These are phyloP conservation scores for Petromus typicus DNA, from an alignment of 2,113 vertebrate species.

Conservation along the genomic window DNA sequence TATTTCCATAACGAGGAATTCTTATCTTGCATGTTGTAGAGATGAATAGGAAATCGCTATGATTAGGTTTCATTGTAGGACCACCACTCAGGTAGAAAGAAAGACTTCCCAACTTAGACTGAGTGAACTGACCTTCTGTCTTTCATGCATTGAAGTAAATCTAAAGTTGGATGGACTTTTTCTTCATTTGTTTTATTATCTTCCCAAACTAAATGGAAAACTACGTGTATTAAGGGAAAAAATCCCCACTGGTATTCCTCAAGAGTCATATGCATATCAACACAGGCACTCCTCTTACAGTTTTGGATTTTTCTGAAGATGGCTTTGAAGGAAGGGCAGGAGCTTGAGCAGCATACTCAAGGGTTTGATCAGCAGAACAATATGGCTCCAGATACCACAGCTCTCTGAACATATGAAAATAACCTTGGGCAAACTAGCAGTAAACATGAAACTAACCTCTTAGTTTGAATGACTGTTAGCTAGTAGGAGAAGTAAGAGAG, in stretches of 20 bases:
- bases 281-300: background rate
- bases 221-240: background rate
- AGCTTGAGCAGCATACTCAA: constrained; percentile 21
- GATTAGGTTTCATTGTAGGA: constrained; percentile 34
- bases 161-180: constrained; percentile 24
- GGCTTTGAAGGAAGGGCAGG: constrained; percentile 60
- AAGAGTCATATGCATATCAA: constrained; percentile 7
- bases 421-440: constrained; percentile 36
- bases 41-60: background rate
- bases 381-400: constrained; percentile 42
- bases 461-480: constrained; percentile 40
- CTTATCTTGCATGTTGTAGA: background rate
- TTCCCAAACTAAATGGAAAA: constrained; percentile 18
- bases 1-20: background rate
- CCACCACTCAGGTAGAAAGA: background rate
- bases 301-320: constrained; percentile 53
- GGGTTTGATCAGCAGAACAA: constrained; percentile 55
- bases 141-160: constrained; percentile 30
- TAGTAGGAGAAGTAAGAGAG: constrained; percentile 46
- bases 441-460: constrained; percentile 57
- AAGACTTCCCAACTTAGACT: background rate
- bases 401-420: constrained; percentile 26
- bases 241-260: background rate
- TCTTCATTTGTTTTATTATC: constrained; percentile 38
- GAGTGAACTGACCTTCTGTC: background rate